Evolutionary conservation across 1,140 invertebrate species (phyloP).

Genomic region (Heliothis subflexa): DNA sequence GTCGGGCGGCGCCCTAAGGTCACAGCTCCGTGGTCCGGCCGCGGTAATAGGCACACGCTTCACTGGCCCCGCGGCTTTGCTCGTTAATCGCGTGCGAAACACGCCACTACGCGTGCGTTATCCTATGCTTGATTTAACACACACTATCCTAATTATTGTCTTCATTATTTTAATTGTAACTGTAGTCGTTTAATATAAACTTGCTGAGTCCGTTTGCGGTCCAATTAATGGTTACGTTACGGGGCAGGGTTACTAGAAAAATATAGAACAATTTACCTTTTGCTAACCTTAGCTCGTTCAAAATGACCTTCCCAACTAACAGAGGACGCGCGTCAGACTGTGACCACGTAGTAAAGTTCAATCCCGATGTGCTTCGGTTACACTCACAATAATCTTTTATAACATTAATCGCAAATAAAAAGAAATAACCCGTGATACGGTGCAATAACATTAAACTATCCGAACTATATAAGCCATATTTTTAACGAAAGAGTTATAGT

Average conservation of each 20-base stretch:
- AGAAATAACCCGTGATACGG: background rate
- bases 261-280: no score
- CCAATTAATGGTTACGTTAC: no score
- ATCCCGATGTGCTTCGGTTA: no score
- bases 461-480: background rate
- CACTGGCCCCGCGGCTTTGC: constrained; percentile 25
- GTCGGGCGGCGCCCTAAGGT: constrained; percentile 12
- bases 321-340: no score
- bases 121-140: constrained; percentile 18
- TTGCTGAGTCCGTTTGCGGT: background rate
- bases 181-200: background rate
- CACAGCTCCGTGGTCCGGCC: constrained; percentile 9
- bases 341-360: no score
- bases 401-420: background rate
- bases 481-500: background rate
- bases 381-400: background rate
- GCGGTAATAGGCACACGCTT: constrained; percentile 16
- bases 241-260: no score
- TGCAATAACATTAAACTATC: background rate
- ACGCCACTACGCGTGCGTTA: constrained; percentile 12
- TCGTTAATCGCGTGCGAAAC: constrained; percentile 26
- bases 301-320: no score
- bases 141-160: constrained; percentile 9
- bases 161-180: background rate
- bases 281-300: no score